Evolutionary conservation across 2,797 vertebrate genomes (phyloP).

Genomic region (Cirrhinus mrigala): DNA sequence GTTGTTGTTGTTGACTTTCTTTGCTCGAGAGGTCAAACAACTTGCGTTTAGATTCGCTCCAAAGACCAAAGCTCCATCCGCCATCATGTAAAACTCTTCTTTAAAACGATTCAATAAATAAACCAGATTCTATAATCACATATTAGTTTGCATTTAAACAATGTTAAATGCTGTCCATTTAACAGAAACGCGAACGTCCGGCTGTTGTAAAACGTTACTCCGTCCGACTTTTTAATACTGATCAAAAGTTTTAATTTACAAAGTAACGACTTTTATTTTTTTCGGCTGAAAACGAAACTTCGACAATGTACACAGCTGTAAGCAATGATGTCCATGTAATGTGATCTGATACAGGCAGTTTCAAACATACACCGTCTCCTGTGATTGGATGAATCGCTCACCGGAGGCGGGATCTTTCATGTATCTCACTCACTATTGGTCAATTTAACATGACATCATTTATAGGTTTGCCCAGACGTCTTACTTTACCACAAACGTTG

Average conservation of each 20-base stretch:
- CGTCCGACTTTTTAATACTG: neutral
- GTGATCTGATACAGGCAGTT: conserved; percentile 39
- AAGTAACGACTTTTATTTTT: neutral
- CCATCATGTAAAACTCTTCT: conserved; percentile 49
- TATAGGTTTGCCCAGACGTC: neutral
- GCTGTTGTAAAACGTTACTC: neutral
- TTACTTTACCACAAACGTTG: neutral
- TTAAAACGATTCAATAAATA: conserved; percentile 16
- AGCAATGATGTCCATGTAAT: conserved; percentile 22
- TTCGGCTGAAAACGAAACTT: conserved; percentile 14
- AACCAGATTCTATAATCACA: neutral
- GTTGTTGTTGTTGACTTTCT: conserved; percentile 52
- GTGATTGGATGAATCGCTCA: conserved; percentile 51
- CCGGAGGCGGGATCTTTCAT: conserved; percentile 11
- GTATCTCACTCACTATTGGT: neutral
- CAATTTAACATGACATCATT: neutral
- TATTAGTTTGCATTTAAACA: neutral
- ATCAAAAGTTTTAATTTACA: neutral
- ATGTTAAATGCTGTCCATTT: neutral
- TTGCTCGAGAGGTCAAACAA: conserved; percentile 51
- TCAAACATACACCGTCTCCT: conserved; percentile 59
- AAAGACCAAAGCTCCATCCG: conserved; percentile 53
- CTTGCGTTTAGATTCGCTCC: conserved; percentile 45
- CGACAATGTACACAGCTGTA: conserved; percentile 15
- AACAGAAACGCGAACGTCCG: neutral